Conservation (phyloP, 2,797 vertebrate species). For the Ammospiza maritima region DNA sequence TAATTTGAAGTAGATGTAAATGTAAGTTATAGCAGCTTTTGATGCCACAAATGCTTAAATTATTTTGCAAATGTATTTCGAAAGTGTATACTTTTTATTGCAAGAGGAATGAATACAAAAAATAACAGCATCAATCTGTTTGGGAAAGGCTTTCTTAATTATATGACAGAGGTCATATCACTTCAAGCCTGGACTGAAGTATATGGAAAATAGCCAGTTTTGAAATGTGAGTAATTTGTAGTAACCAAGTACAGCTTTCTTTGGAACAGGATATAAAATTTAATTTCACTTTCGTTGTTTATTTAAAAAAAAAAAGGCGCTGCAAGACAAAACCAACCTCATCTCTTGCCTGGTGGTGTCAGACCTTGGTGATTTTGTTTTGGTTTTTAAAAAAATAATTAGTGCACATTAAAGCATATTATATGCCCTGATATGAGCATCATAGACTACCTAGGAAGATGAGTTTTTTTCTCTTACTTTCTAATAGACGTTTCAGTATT, state of each 20-base stretch:
- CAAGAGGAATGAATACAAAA: not conserved
- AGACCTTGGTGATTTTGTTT: not conserved
- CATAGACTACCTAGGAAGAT: not conserved
- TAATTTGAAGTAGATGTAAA: not conserved
- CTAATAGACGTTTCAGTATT: not conserved
- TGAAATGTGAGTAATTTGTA: not conserved
- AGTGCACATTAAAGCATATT: not conserved
- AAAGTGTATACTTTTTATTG: not conserved
- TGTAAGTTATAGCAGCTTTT: not conserved
- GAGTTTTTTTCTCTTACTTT: not conserved
- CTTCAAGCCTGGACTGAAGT: not conserved
- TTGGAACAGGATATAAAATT: fast-evolving
- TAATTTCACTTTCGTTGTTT: not conserved
- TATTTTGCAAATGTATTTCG: not conserved
- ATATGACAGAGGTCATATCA: not conserved
- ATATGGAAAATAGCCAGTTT: not conserved
- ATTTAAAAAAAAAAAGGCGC: not conserved
- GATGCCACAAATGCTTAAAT: not conserved
- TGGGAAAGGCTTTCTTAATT: not conserved
- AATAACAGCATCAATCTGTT: not conserved
- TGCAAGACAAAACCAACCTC: not conserved
- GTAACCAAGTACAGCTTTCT: not conserved
- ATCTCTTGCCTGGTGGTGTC: not conserved
- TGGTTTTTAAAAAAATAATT: not conserved
- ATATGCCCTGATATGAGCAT: not conserved